phyloP scores from a whole-genome alignment of 1,140 invertebrate genomes.

The Heliconius eleuchia region DNA sequence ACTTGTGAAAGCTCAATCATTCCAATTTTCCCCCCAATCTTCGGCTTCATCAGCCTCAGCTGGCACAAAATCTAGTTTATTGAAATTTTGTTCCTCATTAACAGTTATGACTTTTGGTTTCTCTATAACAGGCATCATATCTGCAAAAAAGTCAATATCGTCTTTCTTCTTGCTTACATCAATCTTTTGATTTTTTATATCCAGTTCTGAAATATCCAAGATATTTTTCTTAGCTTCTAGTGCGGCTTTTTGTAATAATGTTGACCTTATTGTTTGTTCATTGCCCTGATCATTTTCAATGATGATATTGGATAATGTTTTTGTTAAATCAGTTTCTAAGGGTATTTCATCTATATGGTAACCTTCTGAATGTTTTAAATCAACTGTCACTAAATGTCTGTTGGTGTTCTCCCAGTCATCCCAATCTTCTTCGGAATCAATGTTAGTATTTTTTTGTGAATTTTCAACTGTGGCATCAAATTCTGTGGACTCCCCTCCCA shows the following conservation, averaged over 20 bases:
- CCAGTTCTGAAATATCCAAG: constrained; percentile 86
- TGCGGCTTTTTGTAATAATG: constrained; percentile 67
- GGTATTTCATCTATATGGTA: constrained; percentile 20
- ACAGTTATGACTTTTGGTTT: constrained; percentile 77
- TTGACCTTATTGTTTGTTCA: constrained; percentile 42
- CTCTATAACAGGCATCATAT: constrained; percentile 91
- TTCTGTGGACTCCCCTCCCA: constrained; percentile 89
- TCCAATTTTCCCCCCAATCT: constrained; percentile 76
- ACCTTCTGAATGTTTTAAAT: constrained; percentile 18
- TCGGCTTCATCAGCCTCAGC: constrained; percentile 67
- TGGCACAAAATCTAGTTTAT: constrained; percentile 76
- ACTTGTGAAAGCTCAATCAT: constrained; percentile 45
- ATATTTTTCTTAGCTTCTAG: constrained; percentile 78
- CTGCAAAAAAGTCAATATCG: constrained; percentile 90
- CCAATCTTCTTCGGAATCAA: constrained; percentile 83
- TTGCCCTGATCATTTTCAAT: constrained; percentile 35
- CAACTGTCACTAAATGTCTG: constrained; percentile 37
- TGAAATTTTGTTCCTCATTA: constrained; percentile 48
- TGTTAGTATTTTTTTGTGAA: constrained; percentile 39
- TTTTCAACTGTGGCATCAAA: constrained; percentile 70
- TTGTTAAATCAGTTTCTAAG: constrained; percentile 16
- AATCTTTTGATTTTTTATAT: constrained; percentile 87
- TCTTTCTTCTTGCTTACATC: constrained; percentile 72
- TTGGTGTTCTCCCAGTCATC: constrained; percentile 88
- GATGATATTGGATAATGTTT: constrained; percentile 28